A percentile compares a stretch with the other conserved stretches of the same genome.
Evolutionary conservation across 2,888 invertebrate genomes (phyloP).

Genomic region (Drosophila mercatorum): DNA sequence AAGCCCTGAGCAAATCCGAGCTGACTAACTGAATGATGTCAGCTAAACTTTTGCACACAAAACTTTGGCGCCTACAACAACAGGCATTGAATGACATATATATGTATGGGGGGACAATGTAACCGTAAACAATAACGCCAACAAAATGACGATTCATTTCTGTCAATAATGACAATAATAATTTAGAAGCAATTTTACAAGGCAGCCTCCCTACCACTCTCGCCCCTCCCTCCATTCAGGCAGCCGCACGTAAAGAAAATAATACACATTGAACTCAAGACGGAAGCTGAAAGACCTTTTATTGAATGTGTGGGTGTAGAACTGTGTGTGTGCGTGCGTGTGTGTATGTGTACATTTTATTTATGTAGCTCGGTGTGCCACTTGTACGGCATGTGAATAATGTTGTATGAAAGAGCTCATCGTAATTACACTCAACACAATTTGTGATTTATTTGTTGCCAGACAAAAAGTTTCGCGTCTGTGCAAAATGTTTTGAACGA

Average conservation of each 20-base stretch:
- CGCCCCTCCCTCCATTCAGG: not conserved
- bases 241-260: constrained; percentile 46
- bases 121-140: constrained; percentile 66
- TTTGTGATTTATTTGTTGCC: constrained; percentile 32
- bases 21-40: constrained; percentile 65
- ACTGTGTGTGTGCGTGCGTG: not conserved
- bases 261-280: constrained; percentile 54
- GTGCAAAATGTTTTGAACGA: not conserved
- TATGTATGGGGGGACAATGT: constrained; percentile 13
- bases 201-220: constrained; percentile 26
- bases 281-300: constrained; percentile 15
- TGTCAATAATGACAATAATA: constrained; percentile 81
- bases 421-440: constrained; percentile 60
- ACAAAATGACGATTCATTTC: constrained; percentile 77
- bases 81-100: not conserved
- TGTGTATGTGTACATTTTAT: constrained; percentile 9
- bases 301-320: constrained; percentile 5
- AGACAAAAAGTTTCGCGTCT: not conserved
- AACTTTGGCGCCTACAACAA: constrained; percentile 32
- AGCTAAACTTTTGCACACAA: constrained; percentile 53
- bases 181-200: constrained; percentile 75
- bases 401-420: constrained; percentile 11
- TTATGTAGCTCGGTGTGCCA: constrained; percentile 31
- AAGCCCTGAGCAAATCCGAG: constrained; percentile 33
- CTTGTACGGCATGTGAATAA: constrained; percentile 28